Percentiles rank a stretch among this genome's conserved stretches.
Conservation (phyloP, 2,888 invertebrate species). For the Thecophora atra region DNA sequence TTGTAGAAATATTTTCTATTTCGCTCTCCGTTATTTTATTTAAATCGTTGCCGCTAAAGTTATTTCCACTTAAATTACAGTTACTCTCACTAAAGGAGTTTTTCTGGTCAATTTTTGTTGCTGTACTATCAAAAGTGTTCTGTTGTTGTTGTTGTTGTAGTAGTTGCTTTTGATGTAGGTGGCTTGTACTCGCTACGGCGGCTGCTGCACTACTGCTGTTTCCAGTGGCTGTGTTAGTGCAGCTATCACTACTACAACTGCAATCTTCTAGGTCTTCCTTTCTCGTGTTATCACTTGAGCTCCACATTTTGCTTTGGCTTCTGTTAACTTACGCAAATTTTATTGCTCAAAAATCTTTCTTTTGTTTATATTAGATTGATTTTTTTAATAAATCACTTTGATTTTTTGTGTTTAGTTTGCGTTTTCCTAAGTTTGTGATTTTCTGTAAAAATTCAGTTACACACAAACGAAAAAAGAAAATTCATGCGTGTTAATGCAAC, state of each 20-base stretch:
- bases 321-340: slow-evolving; percentile 24
- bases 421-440: too few species aligned
- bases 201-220: slow-evolving; percentile 49
- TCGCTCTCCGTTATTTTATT: slow-evolving; percentile 33
- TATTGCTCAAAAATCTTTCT: slow-evolving; percentile 26
- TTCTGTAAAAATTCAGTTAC: too few species aligned
- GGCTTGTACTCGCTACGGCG: slow-evolving; percentile 24
- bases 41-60: slow-evolving; percentile 49
- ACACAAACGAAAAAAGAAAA: too few species aligned
- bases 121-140: slow-evolving; percentile 44
- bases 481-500: too few species aligned
- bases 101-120: slow-evolving; percentile 38
- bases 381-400: too few species aligned
- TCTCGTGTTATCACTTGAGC: slow-evolving; percentile 56
- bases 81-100: slow-evolving; percentile 30
- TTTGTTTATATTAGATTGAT: too few species aligned
- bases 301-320: slow-evolving; percentile 58
- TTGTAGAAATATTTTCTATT: slow-evolving; percentile 44
- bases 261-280: slow-evolving; percentile 55
- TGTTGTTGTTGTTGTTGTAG: slow-evolving; percentile 47
- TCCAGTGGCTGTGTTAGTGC: slow-evolving; percentile 38
- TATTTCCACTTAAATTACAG: slow-evolving; percentile 35
- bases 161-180: slow-evolving; percentile 43
- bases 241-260: slow-evolving; percentile 49
- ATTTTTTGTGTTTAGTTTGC: too few species aligned